Conservation (phyloP, 2,888 invertebrate genomes). For the Tinea trinotella region DNA sequence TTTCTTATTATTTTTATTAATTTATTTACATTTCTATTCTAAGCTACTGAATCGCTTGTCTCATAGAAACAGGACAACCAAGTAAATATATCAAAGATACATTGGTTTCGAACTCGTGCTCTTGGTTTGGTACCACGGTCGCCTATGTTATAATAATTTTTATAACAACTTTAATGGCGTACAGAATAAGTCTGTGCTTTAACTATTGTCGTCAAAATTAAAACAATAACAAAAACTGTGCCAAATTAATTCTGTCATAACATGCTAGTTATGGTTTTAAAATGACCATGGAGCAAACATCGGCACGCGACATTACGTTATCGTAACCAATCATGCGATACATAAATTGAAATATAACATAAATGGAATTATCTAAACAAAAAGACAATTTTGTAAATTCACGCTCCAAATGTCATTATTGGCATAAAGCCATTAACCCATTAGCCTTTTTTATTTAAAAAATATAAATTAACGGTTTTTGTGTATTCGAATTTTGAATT, state of each 20-base stretch:
- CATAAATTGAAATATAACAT: background rate
- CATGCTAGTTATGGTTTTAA: background rate
- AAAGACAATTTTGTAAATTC: background rate
- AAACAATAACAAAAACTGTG: background rate
- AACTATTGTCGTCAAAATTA: too few species aligned
- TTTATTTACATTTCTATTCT: too few species aligned
- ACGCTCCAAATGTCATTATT: constrained; percentile 2
- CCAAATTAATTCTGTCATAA: background rate
- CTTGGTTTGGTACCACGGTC: too few species aligned
- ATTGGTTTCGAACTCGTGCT: too few species aligned
- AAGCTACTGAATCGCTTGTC: too few species aligned
- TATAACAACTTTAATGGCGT: too few species aligned
- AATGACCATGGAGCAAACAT: background rate
- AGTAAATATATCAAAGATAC: too few species aligned
- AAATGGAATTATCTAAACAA: background rate
- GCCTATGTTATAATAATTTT: too few species aligned
- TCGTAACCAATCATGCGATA: background rate
- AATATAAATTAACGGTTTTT: background rate
- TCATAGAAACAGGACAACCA: too few species aligned
- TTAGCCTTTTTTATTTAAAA: background rate
- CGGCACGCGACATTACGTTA: constrained; percentile 18
- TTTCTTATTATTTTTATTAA: too few species aligned
- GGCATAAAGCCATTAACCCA: background rate
- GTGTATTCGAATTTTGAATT: background rate
- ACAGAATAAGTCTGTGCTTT: too few species aligned